A percentile compares a stretch with the other conserved stretches of the same genome.
Conservation (phyloP, 1,140 invertebrate genomes). For the Anadara kagoshimensis region DNA sequence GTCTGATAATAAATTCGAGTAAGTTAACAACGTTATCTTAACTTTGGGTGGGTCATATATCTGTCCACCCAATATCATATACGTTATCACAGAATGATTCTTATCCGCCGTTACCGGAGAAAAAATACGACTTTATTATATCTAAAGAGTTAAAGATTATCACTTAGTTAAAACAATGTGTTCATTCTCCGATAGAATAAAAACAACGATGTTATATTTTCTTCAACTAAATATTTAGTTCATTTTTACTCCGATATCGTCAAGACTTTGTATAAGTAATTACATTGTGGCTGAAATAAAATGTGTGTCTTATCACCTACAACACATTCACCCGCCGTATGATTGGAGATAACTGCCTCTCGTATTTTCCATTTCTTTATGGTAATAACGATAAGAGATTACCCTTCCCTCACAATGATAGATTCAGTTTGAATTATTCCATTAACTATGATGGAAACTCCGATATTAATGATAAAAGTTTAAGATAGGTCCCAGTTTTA, state of each 20-base stretch:
- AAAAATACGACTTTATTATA: conserved; percentile 27
- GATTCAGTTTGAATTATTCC: conserved; percentile 61
- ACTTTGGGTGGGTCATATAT: conserved; percentile 32
- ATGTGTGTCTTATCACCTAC: conserved; percentile 39
- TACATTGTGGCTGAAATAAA: conserved; percentile 18
- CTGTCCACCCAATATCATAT: conserved; percentile 22
- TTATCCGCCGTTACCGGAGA: conserved; percentile 27
- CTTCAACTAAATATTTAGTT: conserved; percentile 5
- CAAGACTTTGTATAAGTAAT: conserved; percentile 17
- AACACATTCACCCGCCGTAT: conserved; percentile 43
- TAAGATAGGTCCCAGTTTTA: conserved; percentile 44
- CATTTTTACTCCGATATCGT: conserved; percentile 8
- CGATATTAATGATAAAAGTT: conserved; percentile 46
- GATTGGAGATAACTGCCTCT: conserved; percentile 43
- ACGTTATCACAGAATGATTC: conserved; percentile 21
- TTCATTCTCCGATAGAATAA: neutral
- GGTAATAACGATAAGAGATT: conserved; percentile 50
- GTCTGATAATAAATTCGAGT: too few species aligned
- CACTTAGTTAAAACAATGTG: conserved; percentile 13
- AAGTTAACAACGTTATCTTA: too few species aligned
- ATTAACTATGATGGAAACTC: conserved; percentile 51
- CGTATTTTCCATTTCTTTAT: conserved; percentile 60
- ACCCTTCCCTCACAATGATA: conserved; percentile 47
- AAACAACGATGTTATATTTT: conserved; percentile 17
- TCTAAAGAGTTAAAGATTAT: conserved; percentile 6